A percentile compares a stretch with the other conserved stretches of the same genome.
Evolutionary conservation across 2,888 invertebrate species (phyloP).

Genomic region (Drepana falcataria): DNA sequence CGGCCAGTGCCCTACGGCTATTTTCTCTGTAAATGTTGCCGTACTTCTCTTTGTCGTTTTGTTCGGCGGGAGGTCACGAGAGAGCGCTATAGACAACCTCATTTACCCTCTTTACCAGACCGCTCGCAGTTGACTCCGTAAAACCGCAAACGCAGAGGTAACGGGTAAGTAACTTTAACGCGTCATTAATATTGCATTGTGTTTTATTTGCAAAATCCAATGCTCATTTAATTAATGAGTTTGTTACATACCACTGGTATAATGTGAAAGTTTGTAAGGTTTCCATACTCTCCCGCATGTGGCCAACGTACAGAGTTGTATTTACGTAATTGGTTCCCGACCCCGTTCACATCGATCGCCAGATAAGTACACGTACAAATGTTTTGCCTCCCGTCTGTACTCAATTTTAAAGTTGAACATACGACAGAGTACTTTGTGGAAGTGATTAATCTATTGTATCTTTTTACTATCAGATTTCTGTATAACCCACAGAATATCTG

Average conservation of each 20-base stretch:
- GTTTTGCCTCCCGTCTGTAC: no score
- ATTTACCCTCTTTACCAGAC: conserved; percentile 54
- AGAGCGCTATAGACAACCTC: conserved; percentile 56
- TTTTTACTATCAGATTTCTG: no score
- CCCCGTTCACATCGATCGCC: not conserved
- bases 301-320: not conserved
- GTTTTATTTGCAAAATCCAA: conserved; percentile 44
- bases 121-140: conserved; percentile 50
- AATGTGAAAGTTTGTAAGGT: conserved; percentile 2
- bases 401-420: no score
- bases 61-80: conserved; percentile 51
- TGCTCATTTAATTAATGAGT: conserved; percentile 43
- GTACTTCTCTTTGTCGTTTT: conserved; percentile 59
- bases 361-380: no score
- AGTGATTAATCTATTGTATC: no score
- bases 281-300: not conserved
- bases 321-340: not conserved
- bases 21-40: conserved; percentile 67
- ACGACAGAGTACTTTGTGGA: no score
- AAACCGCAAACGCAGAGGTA: conserved; percentile 48
- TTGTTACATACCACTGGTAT: conserved; percentile 23
- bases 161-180: conserved; percentile 57
- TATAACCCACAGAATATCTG: not conserved
- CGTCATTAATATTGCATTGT: conserved; percentile 62
- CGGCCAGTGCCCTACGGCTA: conserved; percentile 58